Evolutionary conservation across 2,888 invertebrate species (phyloP).

Genomic region (Dione juno): DNA sequence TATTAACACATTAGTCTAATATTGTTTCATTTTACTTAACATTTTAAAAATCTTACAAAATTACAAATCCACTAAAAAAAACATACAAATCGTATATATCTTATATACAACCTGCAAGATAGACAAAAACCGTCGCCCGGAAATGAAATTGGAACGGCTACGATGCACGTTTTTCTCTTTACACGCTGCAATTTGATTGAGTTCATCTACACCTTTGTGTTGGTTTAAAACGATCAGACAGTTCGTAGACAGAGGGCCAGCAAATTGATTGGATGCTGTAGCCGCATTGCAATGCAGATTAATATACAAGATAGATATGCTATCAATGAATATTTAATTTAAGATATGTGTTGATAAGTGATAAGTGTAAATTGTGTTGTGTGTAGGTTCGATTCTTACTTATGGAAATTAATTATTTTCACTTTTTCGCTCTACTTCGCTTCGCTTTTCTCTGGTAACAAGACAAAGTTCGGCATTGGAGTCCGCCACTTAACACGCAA

Average conservation of each 20-base stretch:
- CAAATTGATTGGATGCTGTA: slow-evolving; percentile 11
- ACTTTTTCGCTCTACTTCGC: too few relatives aligned
- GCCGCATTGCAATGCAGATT: background rate
- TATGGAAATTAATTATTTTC: too few relatives aligned
- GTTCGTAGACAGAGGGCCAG: slow-evolving; percentile 24
- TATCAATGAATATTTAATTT: background rate
- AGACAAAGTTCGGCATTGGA: too few relatives aligned
- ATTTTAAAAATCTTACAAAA: too few relatives aligned
- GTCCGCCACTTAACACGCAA: too few relatives aligned
- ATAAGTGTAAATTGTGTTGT: too few relatives aligned
- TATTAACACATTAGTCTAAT: too few relatives aligned
- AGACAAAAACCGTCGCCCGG: slow-evolving; percentile 46
- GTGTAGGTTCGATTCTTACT: too few relatives aligned
- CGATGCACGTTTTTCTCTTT: slow-evolving; percentile 71
- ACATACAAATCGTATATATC: background rate
- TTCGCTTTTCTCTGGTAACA: too few relatives aligned
- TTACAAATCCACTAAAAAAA: background rate
- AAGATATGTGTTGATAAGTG: too few relatives aligned
- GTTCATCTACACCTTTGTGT: slow-evolving; percentile 55
- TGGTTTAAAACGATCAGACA: slow-evolving; percentile 36
- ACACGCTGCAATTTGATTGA: slow-evolving; percentile 72
- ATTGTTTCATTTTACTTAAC: too few relatives aligned
- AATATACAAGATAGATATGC: background rate
- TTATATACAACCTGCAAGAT: slow-evolving; percentile 5
- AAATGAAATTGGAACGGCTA: slow-evolving; percentile 80